These are phyloP conservation scores for Metopia argyrocephala DNA, from an alignment of 2,888 invertebrate genomes.

Conservation along the genomic window DNA sequence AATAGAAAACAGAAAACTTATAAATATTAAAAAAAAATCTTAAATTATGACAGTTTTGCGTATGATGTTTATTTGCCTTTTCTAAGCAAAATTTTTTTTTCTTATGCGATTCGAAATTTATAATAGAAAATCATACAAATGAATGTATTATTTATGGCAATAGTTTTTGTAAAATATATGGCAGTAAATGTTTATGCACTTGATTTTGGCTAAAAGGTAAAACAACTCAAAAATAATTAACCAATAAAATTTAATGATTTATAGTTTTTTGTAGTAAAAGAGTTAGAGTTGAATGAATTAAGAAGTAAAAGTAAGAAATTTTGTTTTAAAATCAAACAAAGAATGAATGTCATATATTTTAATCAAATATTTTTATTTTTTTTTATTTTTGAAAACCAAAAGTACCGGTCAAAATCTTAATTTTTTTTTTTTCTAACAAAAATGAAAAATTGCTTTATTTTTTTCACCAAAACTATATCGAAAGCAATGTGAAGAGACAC, in stretches of 20 bases:
- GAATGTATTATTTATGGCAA: too few relatives aligned
- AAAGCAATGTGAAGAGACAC: not conserved
- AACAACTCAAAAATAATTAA: not conserved
- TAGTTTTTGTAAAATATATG: too few relatives aligned
- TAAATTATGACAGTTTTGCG: constrained; percentile 56
- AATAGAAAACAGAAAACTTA: not conserved
- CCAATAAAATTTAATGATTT: not conserved
- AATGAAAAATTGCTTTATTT: not conserved
- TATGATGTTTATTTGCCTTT: constrained; percentile 20
- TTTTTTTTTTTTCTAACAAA: too few relatives aligned
- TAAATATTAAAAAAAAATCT: constrained; percentile 22
- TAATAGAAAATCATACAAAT: constrained; percentile 46
- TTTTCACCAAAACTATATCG: not conserved
- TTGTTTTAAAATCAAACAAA: too few relatives aligned
- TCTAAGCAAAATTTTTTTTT: constrained; percentile 1
- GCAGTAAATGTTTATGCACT: constrained; percentile 48
- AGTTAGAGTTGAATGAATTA: too few relatives aligned
- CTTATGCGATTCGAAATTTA: constrained; percentile 39
- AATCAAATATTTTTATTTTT: too few relatives aligned
- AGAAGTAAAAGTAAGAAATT: too few relatives aligned
- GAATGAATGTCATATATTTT: not conserved
- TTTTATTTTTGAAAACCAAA: too few relatives aligned
- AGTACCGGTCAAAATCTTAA: too few relatives aligned
- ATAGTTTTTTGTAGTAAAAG: not conserved
- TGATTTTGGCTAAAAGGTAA: constrained; percentile 39